Conservation (phyloP, 1,140 invertebrate genomes). For the Nomia melanderi region DNA sequence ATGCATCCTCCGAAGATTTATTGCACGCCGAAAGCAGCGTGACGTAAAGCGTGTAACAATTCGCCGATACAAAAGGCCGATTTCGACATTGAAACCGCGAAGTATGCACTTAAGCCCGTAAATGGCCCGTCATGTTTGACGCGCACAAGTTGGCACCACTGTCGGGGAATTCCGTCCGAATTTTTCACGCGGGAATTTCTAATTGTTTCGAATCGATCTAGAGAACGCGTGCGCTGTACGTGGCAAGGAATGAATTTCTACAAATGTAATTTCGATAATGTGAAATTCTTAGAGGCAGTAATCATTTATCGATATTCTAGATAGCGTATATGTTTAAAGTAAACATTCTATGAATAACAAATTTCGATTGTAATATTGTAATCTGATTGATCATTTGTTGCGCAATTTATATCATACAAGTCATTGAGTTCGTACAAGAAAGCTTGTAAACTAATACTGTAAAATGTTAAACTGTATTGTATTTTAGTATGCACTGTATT, state of each 20-base stretch:
- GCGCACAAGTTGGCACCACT: background rate
- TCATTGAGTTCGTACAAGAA: no score
- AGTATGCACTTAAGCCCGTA: background rate
- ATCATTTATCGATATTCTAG: background rate
- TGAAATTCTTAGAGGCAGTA: no score
- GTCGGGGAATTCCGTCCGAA: background rate
- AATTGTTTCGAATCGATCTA: background rate
- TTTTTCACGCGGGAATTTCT: background rate
- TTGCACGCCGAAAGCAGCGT: conserved; percentile 17
- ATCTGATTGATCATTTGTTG: no score
- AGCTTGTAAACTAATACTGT: no score
- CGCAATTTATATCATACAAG: no score
- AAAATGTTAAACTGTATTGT: no score
- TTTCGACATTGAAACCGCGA: conserved; percentile 34
- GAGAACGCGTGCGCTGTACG: no score
- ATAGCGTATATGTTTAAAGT: background rate
- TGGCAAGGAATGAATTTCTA: background rate
- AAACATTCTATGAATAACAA: background rate
- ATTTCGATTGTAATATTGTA: no score
- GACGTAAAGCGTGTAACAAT: conserved; percentile 37
- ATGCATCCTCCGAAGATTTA: conserved; percentile 47
- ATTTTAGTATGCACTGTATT: no score
- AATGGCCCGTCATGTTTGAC: background rate
- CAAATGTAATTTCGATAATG: background rate
- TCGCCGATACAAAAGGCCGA: conserved; percentile 31